A percentile compares a stretch with the other conserved stretches of the same genome.
phyloP scores from a whole-genome alignment of 2,888 invertebrate species.

The Limnephilus rhombicus region DNA sequence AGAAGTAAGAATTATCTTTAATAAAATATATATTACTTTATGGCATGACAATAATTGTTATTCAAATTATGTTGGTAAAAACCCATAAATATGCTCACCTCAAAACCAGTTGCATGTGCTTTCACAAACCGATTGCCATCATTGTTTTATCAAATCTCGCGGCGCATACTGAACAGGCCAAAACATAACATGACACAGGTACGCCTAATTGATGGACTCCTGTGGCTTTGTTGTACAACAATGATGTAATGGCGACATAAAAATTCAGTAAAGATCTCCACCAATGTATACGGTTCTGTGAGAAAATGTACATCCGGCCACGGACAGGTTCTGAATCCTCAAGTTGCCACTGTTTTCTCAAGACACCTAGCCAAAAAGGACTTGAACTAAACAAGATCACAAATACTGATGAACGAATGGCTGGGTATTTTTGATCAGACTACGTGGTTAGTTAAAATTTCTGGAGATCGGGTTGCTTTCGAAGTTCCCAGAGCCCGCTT shows the following conservation, averaged over 20 bases:
- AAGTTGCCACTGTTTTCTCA: not conserved
- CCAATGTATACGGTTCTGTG: conserved; percentile 43
- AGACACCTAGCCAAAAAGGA: not conserved
- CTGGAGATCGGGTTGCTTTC: not conserved
- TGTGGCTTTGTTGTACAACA: conserved; percentile 10
- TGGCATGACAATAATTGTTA: not conserved
- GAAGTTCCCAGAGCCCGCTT: conserved; percentile 32
- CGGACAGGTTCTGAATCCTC: conserved; percentile 1
- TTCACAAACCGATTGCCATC: conserved; percentile 7
- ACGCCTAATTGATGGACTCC: conserved; percentile 9
- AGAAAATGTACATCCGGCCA: conserved; percentile 64
- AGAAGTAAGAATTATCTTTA: not conserved
- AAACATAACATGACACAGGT: conserved; percentile 15
- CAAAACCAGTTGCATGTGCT: not conserved
- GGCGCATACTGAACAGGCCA: conserved; percentile 9
- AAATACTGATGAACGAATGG: not conserved
- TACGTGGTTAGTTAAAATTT: not conserved
- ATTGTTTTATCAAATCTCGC: conserved; percentile 3
- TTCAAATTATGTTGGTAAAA: not conserved
- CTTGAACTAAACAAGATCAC: not conserved
- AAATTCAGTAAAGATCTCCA: conserved; percentile 56
- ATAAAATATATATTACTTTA: not conserved
- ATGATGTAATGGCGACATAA: conserved; percentile 55
- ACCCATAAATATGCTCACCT: not conserved
- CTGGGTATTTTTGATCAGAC: not conserved